phyloP scores from a whole-genome alignment of 2,113 vertebrate species.

The Butorides virescens region DNA sequence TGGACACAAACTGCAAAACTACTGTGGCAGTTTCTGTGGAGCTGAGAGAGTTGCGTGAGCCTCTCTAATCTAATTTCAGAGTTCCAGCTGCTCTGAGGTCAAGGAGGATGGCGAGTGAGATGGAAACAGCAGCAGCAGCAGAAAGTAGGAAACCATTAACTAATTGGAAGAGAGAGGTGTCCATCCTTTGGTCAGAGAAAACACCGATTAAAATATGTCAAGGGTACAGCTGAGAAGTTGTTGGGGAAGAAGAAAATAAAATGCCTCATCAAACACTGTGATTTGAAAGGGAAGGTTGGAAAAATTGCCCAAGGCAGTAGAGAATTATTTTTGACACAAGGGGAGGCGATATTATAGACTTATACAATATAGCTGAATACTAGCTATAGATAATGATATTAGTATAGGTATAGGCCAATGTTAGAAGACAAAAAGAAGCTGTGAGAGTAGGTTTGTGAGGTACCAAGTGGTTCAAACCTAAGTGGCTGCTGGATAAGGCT shows the following conservation, averaged over 20 bases:
- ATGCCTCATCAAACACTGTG: neutral
- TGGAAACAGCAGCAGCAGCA: slow-evolving; percentile 19
- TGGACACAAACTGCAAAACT: neutral
- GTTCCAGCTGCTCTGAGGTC: slow-evolving; percentile 36
- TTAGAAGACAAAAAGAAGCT: neutral
- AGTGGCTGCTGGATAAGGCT: neutral
- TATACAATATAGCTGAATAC: neutral
- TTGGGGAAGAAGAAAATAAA: neutral
- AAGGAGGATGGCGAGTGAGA: neutral
- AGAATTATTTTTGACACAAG: neutral
- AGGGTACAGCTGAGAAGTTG: neutral
- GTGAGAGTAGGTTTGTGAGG: neutral
- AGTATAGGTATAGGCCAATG: neutral
- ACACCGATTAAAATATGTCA: slow-evolving; percentile 24
- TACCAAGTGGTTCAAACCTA: neutral
- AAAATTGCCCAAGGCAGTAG: neutral
- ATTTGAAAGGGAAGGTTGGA: neutral
- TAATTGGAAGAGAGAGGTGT: slow-evolving; percentile 49
- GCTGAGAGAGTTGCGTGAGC: neutral
- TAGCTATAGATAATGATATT: neutral
- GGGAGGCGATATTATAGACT: neutral
- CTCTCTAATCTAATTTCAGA: slow-evolving; percentile 49
- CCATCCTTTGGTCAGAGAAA: neutral
- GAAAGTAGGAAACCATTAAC: slow-evolving; percentile 55
- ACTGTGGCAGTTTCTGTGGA: neutral